Base-by-base conservation (phyloP, 2,888 invertebrate genomes). In the Anorthoa munda region DNA sequence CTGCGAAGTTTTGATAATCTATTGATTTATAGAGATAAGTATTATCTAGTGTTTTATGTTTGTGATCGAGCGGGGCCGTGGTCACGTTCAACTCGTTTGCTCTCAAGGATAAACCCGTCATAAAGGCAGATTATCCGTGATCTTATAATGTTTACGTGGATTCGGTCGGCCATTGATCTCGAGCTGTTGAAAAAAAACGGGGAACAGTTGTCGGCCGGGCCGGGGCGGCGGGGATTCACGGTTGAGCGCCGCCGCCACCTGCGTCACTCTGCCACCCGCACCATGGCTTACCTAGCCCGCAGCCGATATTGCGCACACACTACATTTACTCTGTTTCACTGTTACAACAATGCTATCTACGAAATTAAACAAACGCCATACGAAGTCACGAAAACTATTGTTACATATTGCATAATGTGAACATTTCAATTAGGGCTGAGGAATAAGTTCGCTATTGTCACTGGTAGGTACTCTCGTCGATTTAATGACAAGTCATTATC, bases 211-310 rank as follows among this genome's bases (percentile, higher is more conserved):
- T 91, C 83, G 90, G 89, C 85, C 89, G 92, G 87, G 88, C 86
- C 90, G 92, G 87, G 89, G 87, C 86, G 88, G 89, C 88, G 93
- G 93, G 94, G 94, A 92, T 94, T 95, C 94, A 95, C 92, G 95
- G 95, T 95, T 91, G 95, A 95, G 94, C 92, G 94, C 89, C 83
- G 89, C 77, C 88, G 92, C 93, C 95, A 95, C 95, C 95, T 95
- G 95, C 93, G 77, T 89, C 88, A 82, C 82, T 45, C 65, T 70
- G 76, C 79, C 65, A 84, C 88, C 87, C 89, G 84, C 86, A 84
- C 84, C 79, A 82, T 84, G 68, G 69, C 64, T 65, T 73, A 79
- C 66, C 77, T 77, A 85, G 86, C 50, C 66, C 64, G 39, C 31
- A 66, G 67, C 68, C 75, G 58, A 84, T 84, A 82, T 69, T 76